Evolutionary conservation across 2,888 invertebrate genomes (phyloP), one percentile per base, ranked within the genome.

Genomic region (Pseudanteris insignis): DNA sequence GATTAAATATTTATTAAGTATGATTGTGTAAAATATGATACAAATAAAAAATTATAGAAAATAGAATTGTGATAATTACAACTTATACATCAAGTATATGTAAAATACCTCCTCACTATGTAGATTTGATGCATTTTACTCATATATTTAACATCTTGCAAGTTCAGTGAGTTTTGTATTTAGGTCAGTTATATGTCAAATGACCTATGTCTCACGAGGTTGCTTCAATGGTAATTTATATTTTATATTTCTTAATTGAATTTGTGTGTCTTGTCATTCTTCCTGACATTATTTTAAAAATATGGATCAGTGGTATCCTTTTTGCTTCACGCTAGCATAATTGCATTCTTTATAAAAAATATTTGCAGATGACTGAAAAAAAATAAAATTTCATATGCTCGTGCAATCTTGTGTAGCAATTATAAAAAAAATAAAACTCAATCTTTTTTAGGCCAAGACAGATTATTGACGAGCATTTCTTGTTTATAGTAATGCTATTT

Each of bases 141-240:
- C 18, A 6, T 18, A 18, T 6, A 6, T 18, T 47, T 47, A 34
- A 30, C 12, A 12, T 73, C 72, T 71, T 70, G 69, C 72, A 65
- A 67, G 68, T 72, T 70, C 63, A 65, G 64, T 71, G 69, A 69
- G 67, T 72, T 65, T 62, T 71, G 67, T 48, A 25, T 55, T 70
- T 7, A 30, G 67, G 72, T 75, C 73, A 71, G 71, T 74, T 70
- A 65, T 68, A 62, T 64, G 71, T 74, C 70, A 48, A 67, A 69
- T 60, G 65, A 70, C 46, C 36, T 61, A 34, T 6, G 51, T 58
- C 48, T 61, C 41, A 48, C 48, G 40, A 44, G n/a, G 30, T 53
- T 32, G 32, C 44, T 47, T 46, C 10, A 26, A 44, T 50, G 37
- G 25, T n/a, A 24, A 3, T 53, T 14, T 0, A 13, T 46, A n/a